These are phyloP conservation scores for Invenusta paracnida DNA, from an alignment of 2,888 invertebrate genomes.

Conservation along the genomic window DNA sequence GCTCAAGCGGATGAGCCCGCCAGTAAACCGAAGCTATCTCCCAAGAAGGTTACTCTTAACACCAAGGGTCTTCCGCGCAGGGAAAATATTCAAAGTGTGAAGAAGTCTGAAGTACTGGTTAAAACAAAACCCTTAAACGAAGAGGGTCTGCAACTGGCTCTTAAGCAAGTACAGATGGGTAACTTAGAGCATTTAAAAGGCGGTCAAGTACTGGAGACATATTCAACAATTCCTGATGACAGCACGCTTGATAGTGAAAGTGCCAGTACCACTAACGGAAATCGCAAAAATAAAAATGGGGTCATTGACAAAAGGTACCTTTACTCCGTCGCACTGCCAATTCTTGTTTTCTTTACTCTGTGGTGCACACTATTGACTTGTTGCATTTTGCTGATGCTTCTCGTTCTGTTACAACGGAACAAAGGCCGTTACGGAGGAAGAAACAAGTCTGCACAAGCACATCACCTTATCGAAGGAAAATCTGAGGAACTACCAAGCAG, in stretches of 20 bases:
- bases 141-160: not conserved
- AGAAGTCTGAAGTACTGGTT: not conserved
- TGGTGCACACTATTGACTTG: not conserved
- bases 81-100: too few relatives aligned
- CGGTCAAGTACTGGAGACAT: not conserved
- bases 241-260: not conserved
- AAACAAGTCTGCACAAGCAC: too few relatives aligned
- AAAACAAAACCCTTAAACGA: not conserved
- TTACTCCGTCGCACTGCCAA: not conserved
- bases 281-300: too few relatives aligned
- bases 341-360: not conserved
- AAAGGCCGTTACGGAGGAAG: too few relatives aligned
- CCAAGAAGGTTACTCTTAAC: not conserved
- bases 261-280: too few relatives aligned
- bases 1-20: not conserved
- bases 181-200: not conserved
- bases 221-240: not conserved
- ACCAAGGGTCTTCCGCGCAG: not conserved
- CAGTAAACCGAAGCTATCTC: not conserved
- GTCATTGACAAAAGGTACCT: not conserved
- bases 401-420: not conserved
- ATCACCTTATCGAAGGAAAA: not conserved
- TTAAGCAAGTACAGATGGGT: not conserved
- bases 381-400: not conserved
- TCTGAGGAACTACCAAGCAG: not conserved